These are phyloP conservation scores for Sitodiplosis mosellana DNA, from an alignment of 1,140 invertebrate species.

Conservation along the genomic window DNA sequence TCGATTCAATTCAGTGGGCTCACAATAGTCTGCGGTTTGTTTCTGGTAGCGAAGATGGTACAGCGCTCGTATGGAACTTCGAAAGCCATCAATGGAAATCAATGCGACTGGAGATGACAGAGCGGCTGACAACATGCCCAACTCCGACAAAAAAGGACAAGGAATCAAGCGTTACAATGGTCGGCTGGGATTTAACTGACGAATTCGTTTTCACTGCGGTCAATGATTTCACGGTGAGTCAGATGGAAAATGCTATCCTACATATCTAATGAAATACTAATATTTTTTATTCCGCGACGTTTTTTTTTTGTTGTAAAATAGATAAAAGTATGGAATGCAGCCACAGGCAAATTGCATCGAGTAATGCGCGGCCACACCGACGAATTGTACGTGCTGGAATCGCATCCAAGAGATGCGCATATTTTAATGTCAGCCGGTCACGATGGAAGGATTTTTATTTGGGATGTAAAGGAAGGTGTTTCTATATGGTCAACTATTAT, in stretches of 20 bases:
- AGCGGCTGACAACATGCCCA: slow-evolving; percentile 41
- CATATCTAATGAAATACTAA: too few relatives aligned
- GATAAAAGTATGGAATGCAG: slow-evolving; percentile 81
- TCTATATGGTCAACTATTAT: slow-evolving; percentile 37
- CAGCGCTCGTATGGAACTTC: slow-evolving; percentile 84
- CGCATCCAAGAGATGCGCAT: slow-evolving; percentile 71
- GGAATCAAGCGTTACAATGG: slow-evolving; percentile 83
- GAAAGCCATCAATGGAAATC: slow-evolving; percentile 77
- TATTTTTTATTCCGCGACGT: too few relatives aligned
- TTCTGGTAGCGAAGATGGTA: slow-evolving; percentile 93
- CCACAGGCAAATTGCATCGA: slow-evolving; percentile 41
- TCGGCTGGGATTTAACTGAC: slow-evolving; percentile 84
- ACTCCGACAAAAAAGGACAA: slow-evolving; percentile 7
- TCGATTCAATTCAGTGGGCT: slow-evolving; percentile 93
- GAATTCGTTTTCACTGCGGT: slow-evolving; percentile 77
- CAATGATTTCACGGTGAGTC: slow-evolving; percentile 31
- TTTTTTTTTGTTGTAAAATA: slow-evolving; percentile 3
- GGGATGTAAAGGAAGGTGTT: slow-evolving; percentile 59
- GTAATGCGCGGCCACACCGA: slow-evolving; percentile 70
- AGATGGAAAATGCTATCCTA: too few relatives aligned
- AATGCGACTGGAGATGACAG: slow-evolving; percentile 52
- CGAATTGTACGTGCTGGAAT: slow-evolving; percentile 87
- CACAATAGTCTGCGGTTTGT: slow-evolving; percentile 70
- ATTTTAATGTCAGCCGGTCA: slow-evolving; percentile 82
- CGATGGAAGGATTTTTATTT: slow-evolving; percentile 81